These are phyloP conservation scores for Halisarca cf. caerulea DNA, from an alignment of 37 sponge, comb jelly and placozoan genomes.

Conservation along the genomic window DNA sequence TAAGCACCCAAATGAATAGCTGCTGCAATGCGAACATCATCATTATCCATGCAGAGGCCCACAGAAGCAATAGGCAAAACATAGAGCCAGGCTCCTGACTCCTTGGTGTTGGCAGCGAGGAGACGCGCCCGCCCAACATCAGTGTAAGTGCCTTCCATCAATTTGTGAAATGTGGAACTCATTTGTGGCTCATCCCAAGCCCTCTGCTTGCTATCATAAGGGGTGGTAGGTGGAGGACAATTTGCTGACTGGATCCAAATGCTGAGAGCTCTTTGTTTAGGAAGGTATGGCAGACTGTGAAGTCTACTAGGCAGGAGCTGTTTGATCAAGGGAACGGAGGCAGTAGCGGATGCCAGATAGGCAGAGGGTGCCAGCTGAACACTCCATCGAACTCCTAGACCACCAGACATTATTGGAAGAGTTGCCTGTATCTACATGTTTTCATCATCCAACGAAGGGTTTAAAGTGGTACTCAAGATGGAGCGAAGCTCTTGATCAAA, in stretches of 20 bases:
- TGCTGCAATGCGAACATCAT: constrained; percentile 8
- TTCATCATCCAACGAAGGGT: not conserved
- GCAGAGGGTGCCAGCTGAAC: constrained; percentile 17
- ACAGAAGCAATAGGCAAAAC: not conserved
- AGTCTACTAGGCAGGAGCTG: not conserved
- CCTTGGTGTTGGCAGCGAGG: not conserved
- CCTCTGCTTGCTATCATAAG: not conserved
- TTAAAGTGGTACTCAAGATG: not conserved
- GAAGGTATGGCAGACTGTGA: not conserved
- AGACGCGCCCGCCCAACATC: not conserved
- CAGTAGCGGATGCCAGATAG: constrained; percentile 28
- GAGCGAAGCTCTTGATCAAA: constrained; percentile 16
- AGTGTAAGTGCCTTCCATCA: not conserved
- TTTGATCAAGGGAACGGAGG: not conserved
- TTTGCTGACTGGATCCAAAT: not conserved
- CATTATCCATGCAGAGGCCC: not conserved
- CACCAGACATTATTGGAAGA: not conserved
- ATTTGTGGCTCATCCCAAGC: constrained; percentile 13
- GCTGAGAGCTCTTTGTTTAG: not conserved
- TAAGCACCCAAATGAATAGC: constrained; percentile 1
- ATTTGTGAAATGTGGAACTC: not conserved
- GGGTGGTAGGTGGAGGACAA: constrained; percentile 11
- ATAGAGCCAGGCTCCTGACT: constrained; percentile 3
- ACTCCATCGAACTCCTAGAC: not conserved
- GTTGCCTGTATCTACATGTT: not conserved